phyloP scores from a whole-genome alignment of 2,797 vertebrate genomes.

The Takifugu ocellatus region DNA sequence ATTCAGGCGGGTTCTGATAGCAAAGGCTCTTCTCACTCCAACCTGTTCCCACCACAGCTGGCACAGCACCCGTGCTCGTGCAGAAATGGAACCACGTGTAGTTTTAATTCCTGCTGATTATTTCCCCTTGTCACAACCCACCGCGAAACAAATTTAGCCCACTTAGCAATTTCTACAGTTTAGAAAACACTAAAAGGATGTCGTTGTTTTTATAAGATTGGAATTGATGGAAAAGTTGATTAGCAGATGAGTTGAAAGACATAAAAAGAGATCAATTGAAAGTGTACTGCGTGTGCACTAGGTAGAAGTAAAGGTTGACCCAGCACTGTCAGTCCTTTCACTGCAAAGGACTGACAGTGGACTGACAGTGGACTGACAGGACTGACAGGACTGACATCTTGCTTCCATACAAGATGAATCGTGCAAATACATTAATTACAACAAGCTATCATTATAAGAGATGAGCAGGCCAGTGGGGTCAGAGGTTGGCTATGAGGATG shows the following conservation, averaged over 20 bases:
- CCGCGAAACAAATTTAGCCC: slow-evolving; percentile 52
- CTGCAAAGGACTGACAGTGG: neutral
- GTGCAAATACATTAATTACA: too few relatives aligned
- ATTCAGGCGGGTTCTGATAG: slow-evolving; percentile 53
- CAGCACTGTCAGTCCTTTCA: slow-evolving; percentile 22
- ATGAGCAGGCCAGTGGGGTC: too few relatives aligned
- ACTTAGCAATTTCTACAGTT: slow-evolving; percentile 56
- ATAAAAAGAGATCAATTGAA: slow-evolving; percentile 18
- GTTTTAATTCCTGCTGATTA: slow-evolving; percentile 60
- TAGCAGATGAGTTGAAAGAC: slow-evolving; percentile 5
- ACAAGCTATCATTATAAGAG: too few relatives aligned
- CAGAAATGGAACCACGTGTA: slow-evolving; percentile 41
- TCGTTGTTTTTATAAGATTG: slow-evolving; percentile 25
- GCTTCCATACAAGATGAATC: too few relatives aligned
- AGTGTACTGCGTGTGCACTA: slow-evolving; percentile 24
- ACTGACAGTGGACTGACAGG: too few relatives aligned
- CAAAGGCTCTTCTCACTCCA: slow-evolving; percentile 39
- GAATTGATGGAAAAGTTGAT: slow-evolving; percentile 37
- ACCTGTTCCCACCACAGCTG: slow-evolving; percentile 22
- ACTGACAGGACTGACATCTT: too few relatives aligned
- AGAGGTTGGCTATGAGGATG: too few relatives aligned
- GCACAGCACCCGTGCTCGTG: slow-evolving; percentile 36
- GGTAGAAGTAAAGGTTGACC: slow-evolving; percentile 28
- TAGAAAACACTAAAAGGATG: slow-evolving; percentile 61
- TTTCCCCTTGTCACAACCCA: slow-evolving; percentile 44